Evolutionary conservation across 2,113 vertebrate genomes (phyloP), one percentile per base, ranked within the genome.

Genomic region (Osmerus mordax): DNA sequence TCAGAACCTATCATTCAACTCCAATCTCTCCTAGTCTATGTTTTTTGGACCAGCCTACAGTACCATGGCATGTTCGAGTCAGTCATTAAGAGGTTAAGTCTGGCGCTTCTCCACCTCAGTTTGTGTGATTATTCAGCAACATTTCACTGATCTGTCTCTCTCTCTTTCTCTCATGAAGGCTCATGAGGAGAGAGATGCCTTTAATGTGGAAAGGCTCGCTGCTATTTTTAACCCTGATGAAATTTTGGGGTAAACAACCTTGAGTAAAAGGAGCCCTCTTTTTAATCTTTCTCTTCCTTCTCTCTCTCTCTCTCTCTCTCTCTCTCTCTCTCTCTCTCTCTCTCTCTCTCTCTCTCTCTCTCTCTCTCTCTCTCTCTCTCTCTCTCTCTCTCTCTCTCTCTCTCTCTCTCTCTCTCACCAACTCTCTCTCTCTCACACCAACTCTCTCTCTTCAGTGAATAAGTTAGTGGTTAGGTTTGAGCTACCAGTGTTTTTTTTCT

Each of bases 161-260:
- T 12, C 41, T 12, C 41, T 47, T 12, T 12, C 58, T 62, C 56
- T 74, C 58, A 61, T 36, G 58, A 32, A 19, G 36, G 66, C 47
- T 61, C 55, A 69, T 70, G n/a, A 47, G 64, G 47, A 56, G 60
- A 51, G 66, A 69, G n/a, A 25, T 63, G 21, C 15, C n/a, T 64
- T 41, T 59, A 71, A 66, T 59, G 23, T 70, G 29, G 67, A 76
- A 65, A 23, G 54, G 51, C 59, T 59, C 25, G 16, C 7, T 52
- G 28, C 36, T 53, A 59, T 62, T 58, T 71, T 76, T 73, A 58
- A 58, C 78, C 32, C 12, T 23, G 59, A 12, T 67, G 64, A 73
- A 59, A 23, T 16, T 52, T 73, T 18, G 58, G 41, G 47, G 65
- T 66, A 67, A 73, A 73, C 54, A 67, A 53, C 63, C 21, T 67